Conservation (phyloP, 2,113 vertebrate species). For the Origma solitaria region DNA sequence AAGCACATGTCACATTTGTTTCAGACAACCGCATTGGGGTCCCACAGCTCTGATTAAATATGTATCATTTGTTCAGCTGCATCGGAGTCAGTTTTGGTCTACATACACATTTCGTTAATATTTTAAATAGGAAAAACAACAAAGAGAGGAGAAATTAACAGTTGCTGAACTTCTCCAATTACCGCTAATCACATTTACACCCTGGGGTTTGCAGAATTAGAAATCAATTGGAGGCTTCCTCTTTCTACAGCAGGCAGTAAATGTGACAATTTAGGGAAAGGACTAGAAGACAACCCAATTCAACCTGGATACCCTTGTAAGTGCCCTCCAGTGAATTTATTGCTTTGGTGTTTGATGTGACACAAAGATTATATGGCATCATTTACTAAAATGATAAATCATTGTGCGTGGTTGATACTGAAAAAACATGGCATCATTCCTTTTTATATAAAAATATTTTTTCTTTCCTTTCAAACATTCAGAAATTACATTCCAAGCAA, state of each 20-base stretch:
- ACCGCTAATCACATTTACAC: constrained; percentile 64
- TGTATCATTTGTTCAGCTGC: constrained; percentile 48
- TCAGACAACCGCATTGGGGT: constrained; percentile 7
- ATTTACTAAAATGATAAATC: background rate
- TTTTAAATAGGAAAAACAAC: constrained; percentile 56
- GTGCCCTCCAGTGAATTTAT: background rate
- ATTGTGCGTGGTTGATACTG: background rate
- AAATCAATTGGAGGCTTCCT: constrained; percentile 59
- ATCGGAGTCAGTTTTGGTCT: constrained; percentile 24
- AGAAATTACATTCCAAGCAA: background rate
- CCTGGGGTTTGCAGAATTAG: constrained; percentile 62
- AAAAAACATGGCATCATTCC: background rate
- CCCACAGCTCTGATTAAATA: constrained; percentile 54
- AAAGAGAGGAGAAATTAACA: constrained; percentile 63
- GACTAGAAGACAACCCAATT: constrained; percentile 21
- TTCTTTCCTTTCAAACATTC: background rate
- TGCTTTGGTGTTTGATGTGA: background rate
- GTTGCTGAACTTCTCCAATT: constrained; percentile 66
- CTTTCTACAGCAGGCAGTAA: constrained; percentile 43
- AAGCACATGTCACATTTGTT: constrained; percentile 29
- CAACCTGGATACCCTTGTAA: background rate
- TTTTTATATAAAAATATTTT: background rate
- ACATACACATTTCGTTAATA: constrained; percentile 30
- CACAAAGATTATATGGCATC: background rate
- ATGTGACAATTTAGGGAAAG: constrained; percentile 46